Percentiles rank a stretch among this genome's conserved stretches.
phyloP scores from a whole-genome alignment of 1,140 invertebrate species.

The Aleiodes sp. region DNA sequence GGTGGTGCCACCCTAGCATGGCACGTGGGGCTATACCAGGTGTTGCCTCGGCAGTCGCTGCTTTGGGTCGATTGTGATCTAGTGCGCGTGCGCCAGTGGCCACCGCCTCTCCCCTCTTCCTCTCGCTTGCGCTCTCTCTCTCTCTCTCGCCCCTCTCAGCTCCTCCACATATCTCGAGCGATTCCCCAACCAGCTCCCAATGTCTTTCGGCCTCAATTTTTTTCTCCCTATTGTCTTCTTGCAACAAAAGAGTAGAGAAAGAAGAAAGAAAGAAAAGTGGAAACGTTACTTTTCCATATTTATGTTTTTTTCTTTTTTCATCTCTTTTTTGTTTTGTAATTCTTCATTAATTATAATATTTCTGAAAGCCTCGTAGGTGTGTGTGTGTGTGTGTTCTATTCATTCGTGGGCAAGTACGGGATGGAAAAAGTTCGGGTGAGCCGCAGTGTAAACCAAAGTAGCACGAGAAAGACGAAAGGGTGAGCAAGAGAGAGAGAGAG shows the following conservation, averaged over 20 bases:
- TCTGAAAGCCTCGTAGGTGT: background rate
- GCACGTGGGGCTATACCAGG: slow-evolving; percentile 62
- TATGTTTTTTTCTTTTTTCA: background rate
- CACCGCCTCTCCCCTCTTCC: slow-evolving; percentile 24
- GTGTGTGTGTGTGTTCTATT: background rate
- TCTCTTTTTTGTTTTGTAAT: background rate
- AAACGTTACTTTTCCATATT: background rate
- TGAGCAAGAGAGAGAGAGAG: too few species aligned
- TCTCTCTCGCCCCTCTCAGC: background rate
- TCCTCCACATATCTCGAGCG: background rate
- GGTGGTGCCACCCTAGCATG: slow-evolving; percentile 52
- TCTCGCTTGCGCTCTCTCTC: background rate
- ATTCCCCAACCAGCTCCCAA: background rate
- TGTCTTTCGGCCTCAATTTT: slow-evolving; percentile 25
- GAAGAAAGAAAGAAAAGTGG: background rate
- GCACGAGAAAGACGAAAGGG: background rate
- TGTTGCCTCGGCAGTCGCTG: slow-evolving; percentile 54
- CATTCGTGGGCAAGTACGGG: slow-evolving; percentile 12
- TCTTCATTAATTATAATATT: slow-evolving; percentile 2
- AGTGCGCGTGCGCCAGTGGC: slow-evolving; percentile 50
- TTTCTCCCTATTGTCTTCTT: slow-evolving; percentile 1
- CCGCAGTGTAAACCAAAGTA: slow-evolving; percentile 36
- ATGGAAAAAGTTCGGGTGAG: slow-evolving; percentile 27
- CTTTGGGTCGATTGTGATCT: slow-evolving; percentile 54
- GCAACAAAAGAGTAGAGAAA: background rate